Evolutionary conservation across 2,113 vertebrate species (phyloP).

Genomic region (Pyrgilauda ruficollis): DNA sequence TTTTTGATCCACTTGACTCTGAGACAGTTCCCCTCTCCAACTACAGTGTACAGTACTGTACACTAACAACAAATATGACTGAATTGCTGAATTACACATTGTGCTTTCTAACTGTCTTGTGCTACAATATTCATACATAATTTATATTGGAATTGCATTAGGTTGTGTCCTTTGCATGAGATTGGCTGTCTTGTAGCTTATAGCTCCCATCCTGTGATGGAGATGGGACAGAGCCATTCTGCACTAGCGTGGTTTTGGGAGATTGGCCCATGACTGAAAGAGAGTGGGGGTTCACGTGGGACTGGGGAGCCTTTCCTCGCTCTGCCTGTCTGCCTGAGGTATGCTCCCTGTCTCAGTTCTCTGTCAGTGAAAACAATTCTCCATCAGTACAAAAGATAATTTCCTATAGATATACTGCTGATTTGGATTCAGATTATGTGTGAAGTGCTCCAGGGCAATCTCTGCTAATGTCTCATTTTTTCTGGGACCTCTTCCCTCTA

Average conservation of each 20-base stretch:
- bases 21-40: slow-evolving; percentile 24
- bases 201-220: not conserved
- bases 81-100: slow-evolving; percentile 36
- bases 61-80: slow-evolving; percentile 2
- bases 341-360: not conserved
- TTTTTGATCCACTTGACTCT: slow-evolving; percentile 70
- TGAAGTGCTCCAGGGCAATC: not conserved
- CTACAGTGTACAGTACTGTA: not conserved
- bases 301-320: not conserved
- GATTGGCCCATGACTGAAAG: not conserved
- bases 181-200: not conserved
- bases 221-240: not conserved
- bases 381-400: not conserved
- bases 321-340: not conserved
- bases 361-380: not conserved
- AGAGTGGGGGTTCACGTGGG: too few species aligned
- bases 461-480: not conserved
- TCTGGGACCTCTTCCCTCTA: not conserved
- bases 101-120: slow-evolving; percentile 4
- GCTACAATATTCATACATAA: slow-evolving; percentile 6
- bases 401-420: not conserved
- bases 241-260: not conserved
- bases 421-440: not conserved
- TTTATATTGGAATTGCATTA: slow-evolving; percentile 23
- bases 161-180: not conserved